Evolutionary conservation across 2,113 vertebrate genomes (phyloP).

Genomic region (Vireo altiloquus): DNA sequence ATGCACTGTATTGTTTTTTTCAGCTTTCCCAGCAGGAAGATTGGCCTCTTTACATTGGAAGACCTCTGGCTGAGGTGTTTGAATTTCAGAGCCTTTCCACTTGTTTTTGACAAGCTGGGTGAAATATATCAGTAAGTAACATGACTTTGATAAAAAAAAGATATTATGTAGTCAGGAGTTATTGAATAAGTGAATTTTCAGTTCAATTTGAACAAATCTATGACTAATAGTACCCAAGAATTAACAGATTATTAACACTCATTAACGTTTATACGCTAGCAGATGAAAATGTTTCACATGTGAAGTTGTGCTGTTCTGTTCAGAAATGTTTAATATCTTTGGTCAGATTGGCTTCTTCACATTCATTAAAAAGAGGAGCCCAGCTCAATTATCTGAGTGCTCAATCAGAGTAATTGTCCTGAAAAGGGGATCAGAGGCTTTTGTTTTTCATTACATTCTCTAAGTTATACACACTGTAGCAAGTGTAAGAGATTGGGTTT

Average conservation of each 20-base stretch:
- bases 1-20: background rate
- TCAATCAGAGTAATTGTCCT: background rate
- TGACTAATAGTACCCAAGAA: background rate
- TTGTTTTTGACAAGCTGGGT: background rate
- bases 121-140: background rate
- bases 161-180: background rate
- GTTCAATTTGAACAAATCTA: background rate
- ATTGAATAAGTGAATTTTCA: background rate
- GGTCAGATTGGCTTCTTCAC: background rate
- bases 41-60: background rate
- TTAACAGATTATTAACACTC: background rate
- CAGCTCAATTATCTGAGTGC: background rate
- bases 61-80: background rate
- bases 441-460: background rate
- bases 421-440: background rate
- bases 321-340: background rate
- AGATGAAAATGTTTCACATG: background rate
- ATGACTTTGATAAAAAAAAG: background rate
- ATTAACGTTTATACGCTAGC: background rate
- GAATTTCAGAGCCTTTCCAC: background rate
- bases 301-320: background rate
- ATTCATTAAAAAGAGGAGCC: background rate
- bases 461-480: background rate
- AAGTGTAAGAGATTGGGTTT: background rate
- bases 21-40: slow-evolving; percentile 34